phyloP scores from a whole-genome alignment of 2,888 invertebrate genomes.

The Sipunculus nudus region DNA sequence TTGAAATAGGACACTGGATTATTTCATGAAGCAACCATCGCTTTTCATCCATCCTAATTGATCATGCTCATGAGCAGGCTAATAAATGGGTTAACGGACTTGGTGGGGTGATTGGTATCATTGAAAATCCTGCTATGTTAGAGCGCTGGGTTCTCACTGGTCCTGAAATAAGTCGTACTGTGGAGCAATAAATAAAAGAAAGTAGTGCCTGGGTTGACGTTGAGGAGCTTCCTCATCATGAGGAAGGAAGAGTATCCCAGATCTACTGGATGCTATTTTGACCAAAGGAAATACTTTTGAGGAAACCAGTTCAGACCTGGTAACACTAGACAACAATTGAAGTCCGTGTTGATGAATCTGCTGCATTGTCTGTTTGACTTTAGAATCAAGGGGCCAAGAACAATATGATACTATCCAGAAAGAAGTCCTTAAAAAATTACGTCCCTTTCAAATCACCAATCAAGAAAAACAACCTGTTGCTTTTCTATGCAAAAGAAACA shows the following conservation, averaged over 20 bases:
- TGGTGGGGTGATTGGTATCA: slow-evolving; percentile 14
- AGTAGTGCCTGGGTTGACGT: slow-evolving; percentile 11
- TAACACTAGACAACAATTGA: neutral
- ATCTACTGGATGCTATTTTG: slow-evolving; percentile 19
- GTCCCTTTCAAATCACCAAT: slow-evolving; percentile 15
- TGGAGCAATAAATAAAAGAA: slow-evolving; percentile 13
- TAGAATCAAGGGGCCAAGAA: neutral
- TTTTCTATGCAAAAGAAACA: slow-evolving; percentile 11
- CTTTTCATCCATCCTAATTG: slow-evolving; percentile 17
- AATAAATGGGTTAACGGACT: slow-evolving; percentile 24
- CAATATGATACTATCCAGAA: slow-evolving; percentile 3
- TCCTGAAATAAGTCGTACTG: slow-evolving; percentile 6
- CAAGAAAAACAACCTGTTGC: slow-evolving; percentile 13
- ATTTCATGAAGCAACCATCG: slow-evolving; percentile 24
- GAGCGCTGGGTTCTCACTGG: slow-evolving; percentile 14
- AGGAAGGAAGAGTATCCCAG: slow-evolving; percentile 17
- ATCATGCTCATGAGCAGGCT: slow-evolving; percentile 27
- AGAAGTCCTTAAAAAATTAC: slow-evolving; percentile 12
- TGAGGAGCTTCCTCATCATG: slow-evolving; percentile 20
- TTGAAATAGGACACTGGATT: slow-evolving; percentile 17
- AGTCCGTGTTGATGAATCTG: neutral
- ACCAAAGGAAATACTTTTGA: neutral
- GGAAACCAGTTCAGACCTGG: neutral
- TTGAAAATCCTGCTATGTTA: slow-evolving; percentile 16
- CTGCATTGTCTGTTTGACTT: neutral